Conservation (phyloP, 2,113 vertebrate genomes). For the Channa maculata region DNA sequence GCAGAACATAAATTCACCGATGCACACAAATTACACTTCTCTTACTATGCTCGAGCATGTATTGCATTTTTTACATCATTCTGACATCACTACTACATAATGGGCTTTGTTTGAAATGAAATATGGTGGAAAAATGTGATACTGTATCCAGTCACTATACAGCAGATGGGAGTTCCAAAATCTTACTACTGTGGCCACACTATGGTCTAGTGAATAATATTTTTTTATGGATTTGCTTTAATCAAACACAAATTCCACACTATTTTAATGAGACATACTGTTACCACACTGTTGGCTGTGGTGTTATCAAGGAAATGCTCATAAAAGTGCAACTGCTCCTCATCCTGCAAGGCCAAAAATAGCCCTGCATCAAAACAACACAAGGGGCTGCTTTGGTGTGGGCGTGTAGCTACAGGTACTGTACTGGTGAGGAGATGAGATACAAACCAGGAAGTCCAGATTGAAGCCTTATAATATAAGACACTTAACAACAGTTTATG, state of each 20-base stretch:
- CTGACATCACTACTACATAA: too few relatives aligned
- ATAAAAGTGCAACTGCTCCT: conserved; percentile 29
- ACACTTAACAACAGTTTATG: conserved; percentile 20
- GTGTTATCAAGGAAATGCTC: conserved; percentile 13
- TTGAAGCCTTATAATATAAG: conserved; percentile 26
- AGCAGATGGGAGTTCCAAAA: too few relatives aligned
- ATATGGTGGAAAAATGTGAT: too few relatives aligned
- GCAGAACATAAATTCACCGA: conserved; percentile 2
- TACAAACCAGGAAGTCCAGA: conserved; percentile 44
- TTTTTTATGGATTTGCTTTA: too few relatives aligned
- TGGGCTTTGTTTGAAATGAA: too few relatives aligned
- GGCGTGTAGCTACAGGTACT: conserved; percentile 45
- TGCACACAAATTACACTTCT: not conserved
- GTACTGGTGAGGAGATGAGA: conserved; percentile 40
- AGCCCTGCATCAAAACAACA: conserved; percentile 55
- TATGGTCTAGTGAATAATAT: not conserved
- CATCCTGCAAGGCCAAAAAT: conserved; percentile 48
- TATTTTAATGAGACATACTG: not conserved
- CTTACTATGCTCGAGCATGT: too few relatives aligned
- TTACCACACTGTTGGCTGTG: not conserved
- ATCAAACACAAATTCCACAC: not conserved
- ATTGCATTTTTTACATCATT: too few relatives aligned
- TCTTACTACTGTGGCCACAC: not conserved
- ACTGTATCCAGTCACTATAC: too few relatives aligned
- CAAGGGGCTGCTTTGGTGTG: conserved; percentile 33